Percentiles rank a stretch among this genome's conserved stretches.
These are phyloP conservation scores for Agonopterix arenella DNA, from an alignment of 2,888 invertebrate species.

Conservation along the genomic window DNA sequence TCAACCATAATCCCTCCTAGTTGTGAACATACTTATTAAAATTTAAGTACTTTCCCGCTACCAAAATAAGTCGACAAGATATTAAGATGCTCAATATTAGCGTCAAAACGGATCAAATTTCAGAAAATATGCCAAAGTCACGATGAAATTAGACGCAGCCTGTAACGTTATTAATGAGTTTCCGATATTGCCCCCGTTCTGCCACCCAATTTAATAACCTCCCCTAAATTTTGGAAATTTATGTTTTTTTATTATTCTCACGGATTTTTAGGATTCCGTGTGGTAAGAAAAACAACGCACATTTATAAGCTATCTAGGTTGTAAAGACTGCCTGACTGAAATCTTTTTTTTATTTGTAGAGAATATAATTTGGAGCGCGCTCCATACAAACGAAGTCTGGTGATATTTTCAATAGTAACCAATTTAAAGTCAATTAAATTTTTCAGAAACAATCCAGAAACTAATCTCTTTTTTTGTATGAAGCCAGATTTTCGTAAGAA, in stretches of 20 bases:
- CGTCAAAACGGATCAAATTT: constrained; percentile 34
- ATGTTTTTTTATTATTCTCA: constrained; percentile 20
- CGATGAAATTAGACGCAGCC: constrained; percentile 58
- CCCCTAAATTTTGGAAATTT: constrained; percentile 40
- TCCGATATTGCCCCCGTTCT: constrained; percentile 57
- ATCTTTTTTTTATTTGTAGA: no score
- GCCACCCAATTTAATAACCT: constrained; percentile 48
- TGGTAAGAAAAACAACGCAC: no score
- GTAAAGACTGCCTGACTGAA: no score
- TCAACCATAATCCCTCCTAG: no score
- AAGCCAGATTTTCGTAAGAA: no score
- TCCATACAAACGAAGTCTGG: no score
- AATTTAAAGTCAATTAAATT: no score
- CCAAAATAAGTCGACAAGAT: background rate
- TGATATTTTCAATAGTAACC: no score
- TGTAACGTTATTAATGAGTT: constrained; percentile 70
- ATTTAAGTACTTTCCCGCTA: background rate
- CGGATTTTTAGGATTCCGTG: background rate
- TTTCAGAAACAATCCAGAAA: no score
- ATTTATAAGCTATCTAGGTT: no score
- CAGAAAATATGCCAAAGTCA: constrained; percentile 39
- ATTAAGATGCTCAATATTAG: constrained; percentile 17
- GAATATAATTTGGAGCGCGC: no score
- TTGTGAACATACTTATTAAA: background rate
- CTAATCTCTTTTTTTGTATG: no score